These are phyloP conservation scores for Cyanoderma ruficeps DNA, from an alignment of 2,113 vertebrate genomes.

Conservation along the genomic window DNA sequence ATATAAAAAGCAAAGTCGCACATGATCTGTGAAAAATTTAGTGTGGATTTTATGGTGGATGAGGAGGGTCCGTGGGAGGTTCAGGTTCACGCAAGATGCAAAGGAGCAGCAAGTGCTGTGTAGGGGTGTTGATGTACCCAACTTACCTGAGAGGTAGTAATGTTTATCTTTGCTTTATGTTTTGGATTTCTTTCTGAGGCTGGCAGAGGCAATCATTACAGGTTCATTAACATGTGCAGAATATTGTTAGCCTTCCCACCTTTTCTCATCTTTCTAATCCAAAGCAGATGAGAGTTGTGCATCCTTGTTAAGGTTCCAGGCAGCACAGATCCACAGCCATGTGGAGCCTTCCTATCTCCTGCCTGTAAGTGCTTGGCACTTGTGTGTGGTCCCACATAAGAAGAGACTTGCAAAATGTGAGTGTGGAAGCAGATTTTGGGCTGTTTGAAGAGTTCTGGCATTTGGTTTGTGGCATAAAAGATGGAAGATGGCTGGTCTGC, in stretches of 20 bases:
- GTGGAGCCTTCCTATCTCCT: background rate
- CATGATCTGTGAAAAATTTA: background rate
- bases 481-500: background rate
- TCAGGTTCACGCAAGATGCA: background rate
- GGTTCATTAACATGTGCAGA: background rate
- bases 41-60: background rate
- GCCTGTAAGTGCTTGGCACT: background rate
- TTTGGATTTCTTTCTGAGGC: background rate
- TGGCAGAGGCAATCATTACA: background rate
- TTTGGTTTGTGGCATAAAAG: background rate
- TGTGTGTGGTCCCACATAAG: background rate
- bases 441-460: background rate
- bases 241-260: background rate
- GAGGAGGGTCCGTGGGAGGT: background rate
- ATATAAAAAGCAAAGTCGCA: background rate
- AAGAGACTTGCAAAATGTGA: background rate
- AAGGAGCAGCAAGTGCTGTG: background rate
- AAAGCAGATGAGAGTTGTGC: background rate
- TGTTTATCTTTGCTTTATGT: background rate
- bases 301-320: background rate
- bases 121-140: background rate
- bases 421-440: background rate
- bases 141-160: background rate
- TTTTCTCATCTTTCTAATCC: background rate
- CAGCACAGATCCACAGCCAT: fast-evolving